Base-by-base conservation (phyloP, 2,888 invertebrate genomes). In the Sthenelais limicola region DNA sequence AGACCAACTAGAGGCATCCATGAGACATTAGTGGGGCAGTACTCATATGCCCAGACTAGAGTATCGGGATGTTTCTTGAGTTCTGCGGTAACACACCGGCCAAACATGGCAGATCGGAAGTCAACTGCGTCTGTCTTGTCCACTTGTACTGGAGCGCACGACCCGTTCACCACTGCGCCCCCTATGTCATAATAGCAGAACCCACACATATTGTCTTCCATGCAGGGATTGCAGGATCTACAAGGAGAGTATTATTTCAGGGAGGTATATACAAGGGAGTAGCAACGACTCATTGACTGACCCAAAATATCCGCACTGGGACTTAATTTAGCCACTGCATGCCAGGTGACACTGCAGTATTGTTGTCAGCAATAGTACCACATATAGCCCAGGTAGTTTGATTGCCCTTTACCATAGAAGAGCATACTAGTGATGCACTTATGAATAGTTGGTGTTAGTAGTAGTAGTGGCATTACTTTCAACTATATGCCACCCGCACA, bases 181-280 rank as follows among this genome's bases (percentile, higher is more conserved):
- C 77, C 74, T 21, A 67, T 70, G 51, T 80, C 77, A 21, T 79
- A 76, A 76, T 84, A 89, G 76, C 89, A 89, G 78, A 86, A 90
- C 0, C 90, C 90, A 81, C 90, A 90, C 18, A 81, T 73, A 5
- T 78, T 79, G 72, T 86, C 82, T 30, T 84, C 83, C 24, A 88
- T 87, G 78, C 90, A 90, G 4, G 76, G 76, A 68, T 87, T 85
- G 80, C 90, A 90, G 52, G 82, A 83, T 18, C 88, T 88, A 80
- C 3, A 79, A 80, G 47, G 66, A 18, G 21, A 26, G 9, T 12
- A 56, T 9, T 52, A 15, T 43, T 43, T 43, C 18, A 12, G n/a
- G n/a, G n/a, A n/a, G n/a, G n/a, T n/a, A n/a, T n/a, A n/a, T n/a
- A n/a, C n/a, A n/a, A n/a, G n/a, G n/a, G n/a, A n/a, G n/a, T n/a